Percentiles rank a stretch among this genome's conserved stretches.
phyloP scores from a whole-genome alignment of 2,888 invertebrate genomes.

The Scrobipalpa atriplicella region DNA sequence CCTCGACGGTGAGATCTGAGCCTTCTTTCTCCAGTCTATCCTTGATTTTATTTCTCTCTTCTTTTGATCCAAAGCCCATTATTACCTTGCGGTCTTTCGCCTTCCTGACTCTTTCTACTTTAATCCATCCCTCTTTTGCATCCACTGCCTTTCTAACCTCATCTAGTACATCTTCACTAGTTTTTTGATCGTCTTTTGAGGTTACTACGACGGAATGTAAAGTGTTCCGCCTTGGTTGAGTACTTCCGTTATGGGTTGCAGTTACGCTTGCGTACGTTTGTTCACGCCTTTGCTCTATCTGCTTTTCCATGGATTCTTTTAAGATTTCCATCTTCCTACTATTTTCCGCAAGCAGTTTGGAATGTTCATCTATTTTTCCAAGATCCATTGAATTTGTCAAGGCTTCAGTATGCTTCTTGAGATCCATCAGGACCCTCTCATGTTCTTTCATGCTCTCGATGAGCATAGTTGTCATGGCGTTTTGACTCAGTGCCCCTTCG shows the following conservation, averaged over 20 bases:
- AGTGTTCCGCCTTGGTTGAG: neutral
- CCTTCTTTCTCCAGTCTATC: neutral
- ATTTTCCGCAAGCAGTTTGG: too few relatives aligned
- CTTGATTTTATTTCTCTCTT: conserved; percentile 14
- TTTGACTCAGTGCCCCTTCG: too few relatives aligned
- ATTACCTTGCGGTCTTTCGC: conserved; percentile 32
- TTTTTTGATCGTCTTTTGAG: conserved; percentile 27
- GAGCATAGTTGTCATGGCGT: too few relatives aligned
- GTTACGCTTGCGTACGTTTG: neutral
- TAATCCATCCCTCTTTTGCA: conserved; percentile 30
- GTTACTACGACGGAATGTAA: conserved; percentile 31
- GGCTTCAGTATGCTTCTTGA: too few relatives aligned
- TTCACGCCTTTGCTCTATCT: too few relatives aligned
- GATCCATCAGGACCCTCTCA: too few relatives aligned
- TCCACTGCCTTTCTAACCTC: conserved; percentile 29
- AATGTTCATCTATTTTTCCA: too few relatives aligned
- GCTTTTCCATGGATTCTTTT: too few relatives aligned
- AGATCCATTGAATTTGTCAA: too few relatives aligned
- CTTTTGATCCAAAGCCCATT: conserved; percentile 25
- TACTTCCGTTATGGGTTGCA: too few relatives aligned
- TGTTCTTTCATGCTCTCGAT: too few relatives aligned
- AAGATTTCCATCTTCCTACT: too few relatives aligned
- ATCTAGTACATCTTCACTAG: conserved; percentile 30
- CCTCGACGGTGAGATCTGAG: neutral
- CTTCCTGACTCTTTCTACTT: conserved; percentile 25